Base-by-base conservation (phyloP, 2,797 vertebrate species). In the Oreochromis grahami region DNA sequence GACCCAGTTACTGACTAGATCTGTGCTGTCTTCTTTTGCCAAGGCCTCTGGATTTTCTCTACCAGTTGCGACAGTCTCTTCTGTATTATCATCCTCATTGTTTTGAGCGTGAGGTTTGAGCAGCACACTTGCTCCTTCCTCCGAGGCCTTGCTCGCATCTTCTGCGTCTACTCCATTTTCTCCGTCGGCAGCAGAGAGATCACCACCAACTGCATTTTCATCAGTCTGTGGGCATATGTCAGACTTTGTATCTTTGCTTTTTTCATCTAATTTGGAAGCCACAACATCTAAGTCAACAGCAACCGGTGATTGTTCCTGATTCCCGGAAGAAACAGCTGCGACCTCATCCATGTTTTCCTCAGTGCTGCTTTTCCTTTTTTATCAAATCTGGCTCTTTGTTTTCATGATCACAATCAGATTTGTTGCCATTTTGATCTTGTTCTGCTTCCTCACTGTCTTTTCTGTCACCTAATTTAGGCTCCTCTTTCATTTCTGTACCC, bases 1-100 rank as follows among this genome's bases (percentile, higher is more conserved):
- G 5, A 97, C 91, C 96, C 96, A 97, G 93, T 93, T 96, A 8
- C 91, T 93, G 43, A 97, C 96, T 4, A 97, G 86, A 79, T 96
- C 95, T 1, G 86, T 83, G 43, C 81, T 95, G 89, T 94, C 90
- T 56, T 90, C 91, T 83, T 29, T 76, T 2, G 72, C 89, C n/a
- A 94, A 81, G 53, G 48, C 84, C 15, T 94, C 83, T 34, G 91
- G 88, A 55, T 81, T 91, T 50, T 87, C 89, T 41, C 77, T 34
- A 4, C 10, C 50, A 3, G 8, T 17, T 3, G 51, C 21, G 0
- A 4, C 5, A 1, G 45, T 65, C 45, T 89, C 83, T 12, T 79
- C 84, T 32, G 82, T 21, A 1, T 81, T 13, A 7, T 80, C 76
- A 7, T 56, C 38, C 45, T 86, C 43, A 1, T 82, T 50, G 51